These are phyloP conservation scores for Trilocha varians DNA, from an alignment of 2,888 invertebrate species.

Conservation along the genomic window DNA sequence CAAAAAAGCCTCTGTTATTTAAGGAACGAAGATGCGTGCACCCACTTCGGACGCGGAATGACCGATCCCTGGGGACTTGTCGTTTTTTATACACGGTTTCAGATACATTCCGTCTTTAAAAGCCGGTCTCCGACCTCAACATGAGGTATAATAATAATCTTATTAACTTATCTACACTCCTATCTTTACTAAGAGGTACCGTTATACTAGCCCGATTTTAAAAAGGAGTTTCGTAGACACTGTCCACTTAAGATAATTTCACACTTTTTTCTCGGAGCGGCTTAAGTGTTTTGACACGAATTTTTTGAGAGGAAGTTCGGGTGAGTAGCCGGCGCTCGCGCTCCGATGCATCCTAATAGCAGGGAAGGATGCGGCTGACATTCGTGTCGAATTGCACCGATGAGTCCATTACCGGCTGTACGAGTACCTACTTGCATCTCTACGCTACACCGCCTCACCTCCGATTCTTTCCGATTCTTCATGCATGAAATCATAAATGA, in stretches of 20 bases:
- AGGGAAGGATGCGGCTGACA: conserved; percentile 45
- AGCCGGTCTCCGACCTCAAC: conserved; percentile 63
- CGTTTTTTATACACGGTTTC: conserved; percentile 70
- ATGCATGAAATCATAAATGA: conserved; percentile 50
- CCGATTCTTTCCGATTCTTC: conserved; percentile 35
- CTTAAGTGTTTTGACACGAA: conserved; percentile 52
- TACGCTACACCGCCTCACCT: conserved; percentile 18
- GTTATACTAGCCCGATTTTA: conserved; percentile 61
- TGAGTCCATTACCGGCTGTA: conserved; percentile 41
- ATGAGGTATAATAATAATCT: conserved; percentile 67
- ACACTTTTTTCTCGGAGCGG: conserved; percentile 52
- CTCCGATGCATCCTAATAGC: conserved; percentile 31
- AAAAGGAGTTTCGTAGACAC: conserved; percentile 52
- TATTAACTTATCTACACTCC: conserved; percentile 70
- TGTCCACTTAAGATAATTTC: conserved; percentile 67
- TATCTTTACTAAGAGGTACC: conserved; percentile 69
- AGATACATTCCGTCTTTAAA: conserved; percentile 66
- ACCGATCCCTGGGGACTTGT: conserved; percentile 56
- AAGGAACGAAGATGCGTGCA: conserved; percentile 55
- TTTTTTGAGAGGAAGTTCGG: conserved; percentile 28
- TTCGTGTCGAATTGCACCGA: conserved; percentile 50
- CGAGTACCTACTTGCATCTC: conserved; percentile 16
- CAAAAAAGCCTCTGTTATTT: conserved; percentile 36
- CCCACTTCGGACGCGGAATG: conserved; percentile 61
- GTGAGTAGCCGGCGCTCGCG: conserved; percentile 24